Base-by-base conservation (phyloP, 1,140 invertebrate genomes). In the Drosophila littoralis region DNA sequence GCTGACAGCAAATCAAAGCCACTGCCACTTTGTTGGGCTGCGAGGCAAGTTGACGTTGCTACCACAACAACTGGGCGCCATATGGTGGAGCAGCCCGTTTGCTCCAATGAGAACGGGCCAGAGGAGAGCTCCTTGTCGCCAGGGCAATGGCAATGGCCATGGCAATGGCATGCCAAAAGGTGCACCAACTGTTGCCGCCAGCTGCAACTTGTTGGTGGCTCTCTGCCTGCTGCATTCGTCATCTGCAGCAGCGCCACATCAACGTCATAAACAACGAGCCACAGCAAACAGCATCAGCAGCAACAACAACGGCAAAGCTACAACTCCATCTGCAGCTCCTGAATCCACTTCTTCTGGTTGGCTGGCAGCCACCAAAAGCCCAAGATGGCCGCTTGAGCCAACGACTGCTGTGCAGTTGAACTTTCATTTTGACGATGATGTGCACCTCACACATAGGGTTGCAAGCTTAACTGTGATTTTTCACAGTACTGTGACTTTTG, bases 191-290 rank as follows among this genome's bases (percentile, higher is more conserved):
- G 80, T 83, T 88, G 68, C 67, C 60, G 50, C 15, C 48, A 58
- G 69, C 80, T 86, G 81, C 81, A 89, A 89, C 83, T 89, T 88
- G 83, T 89, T 88, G 83, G 75, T 67, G 67, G 66, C 74, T 66
- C 66, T 71, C 57, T 64, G 33, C 59, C 48, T 60, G 52, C 40
- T 55, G 60, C 67, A 72, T 71, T 71, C 74, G 74, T 76, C 68
- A 76, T 67, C 48, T 73, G 57, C 57, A 42, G 40, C 79, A 79
- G 75, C 64, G 81, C 77, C 77, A 75, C 78, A 78, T 86, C 82
- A 85, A 78, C 58, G 78, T 85, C 82, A 85, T 84, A 85, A 84
- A 77, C 55, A 77, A 61, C 75, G 65, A 67, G 64, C 66, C 85
- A 77, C 55, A 77, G 58, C 75, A 61, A 67, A 60, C 66, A 63